Evolutionary conservation across 2,113 vertebrate genomes (phyloP).

Genomic region (Notechis scutatus): DNA sequence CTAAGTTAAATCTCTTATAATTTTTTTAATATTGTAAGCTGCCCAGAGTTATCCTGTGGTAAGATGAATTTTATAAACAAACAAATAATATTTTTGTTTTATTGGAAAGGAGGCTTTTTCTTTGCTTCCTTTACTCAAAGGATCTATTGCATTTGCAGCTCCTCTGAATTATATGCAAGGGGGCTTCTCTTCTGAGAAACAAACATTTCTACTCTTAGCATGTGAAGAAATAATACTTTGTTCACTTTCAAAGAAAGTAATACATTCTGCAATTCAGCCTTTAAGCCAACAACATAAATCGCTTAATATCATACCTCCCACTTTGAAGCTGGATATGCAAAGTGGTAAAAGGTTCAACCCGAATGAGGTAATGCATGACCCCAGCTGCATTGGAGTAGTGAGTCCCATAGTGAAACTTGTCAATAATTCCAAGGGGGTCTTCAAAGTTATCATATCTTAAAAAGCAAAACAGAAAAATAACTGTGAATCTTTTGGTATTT

Average conservation of each 20-base stretch:
- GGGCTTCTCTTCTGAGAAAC: neutral
- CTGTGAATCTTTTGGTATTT: neutral
- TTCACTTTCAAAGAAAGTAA: neutral
- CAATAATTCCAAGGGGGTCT: slow-evolving; percentile 91
- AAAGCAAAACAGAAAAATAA: neutral
- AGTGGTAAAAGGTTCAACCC: slow-evolving; percentile 92
- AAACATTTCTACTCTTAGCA: neutral
- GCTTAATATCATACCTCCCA: slow-evolving; percentile 76
- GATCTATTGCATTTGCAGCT: neutral
- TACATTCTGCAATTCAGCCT: neutral
- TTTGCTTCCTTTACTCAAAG: neutral
- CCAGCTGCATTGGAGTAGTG: slow-evolving; percentile 97
- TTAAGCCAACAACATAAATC: neutral
- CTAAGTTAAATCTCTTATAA: neutral
- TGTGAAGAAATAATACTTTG: neutral
- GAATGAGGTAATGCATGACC: slow-evolving; percentile 96
- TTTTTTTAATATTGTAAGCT: neutral
- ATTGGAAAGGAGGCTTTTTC: neutral
- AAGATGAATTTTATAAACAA: neutral
- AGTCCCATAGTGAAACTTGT: slow-evolving; percentile 96
- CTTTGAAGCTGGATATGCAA: slow-evolving; percentile 98
- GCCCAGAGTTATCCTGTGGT: neutral
- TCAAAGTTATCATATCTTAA: slow-evolving; percentile 92
- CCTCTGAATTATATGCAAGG: neutral
- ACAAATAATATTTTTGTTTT: neutral